phyloP scores from a whole-genome alignment of 2,888 invertebrate genomes.

The Tenthredo amoena region DNA sequence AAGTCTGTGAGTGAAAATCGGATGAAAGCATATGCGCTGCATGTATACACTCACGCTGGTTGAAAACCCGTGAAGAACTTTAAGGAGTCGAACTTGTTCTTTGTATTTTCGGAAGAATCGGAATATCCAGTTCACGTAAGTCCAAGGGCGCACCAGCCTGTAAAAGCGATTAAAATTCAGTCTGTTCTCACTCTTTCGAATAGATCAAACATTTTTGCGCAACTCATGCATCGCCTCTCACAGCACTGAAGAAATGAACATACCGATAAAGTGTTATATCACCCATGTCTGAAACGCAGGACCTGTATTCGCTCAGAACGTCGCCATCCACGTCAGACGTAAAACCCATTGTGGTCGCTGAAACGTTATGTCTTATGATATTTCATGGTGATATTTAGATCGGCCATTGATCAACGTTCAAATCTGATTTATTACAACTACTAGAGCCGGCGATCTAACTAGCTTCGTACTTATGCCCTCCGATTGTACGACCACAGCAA shows the following conservation, averaged over 20 bases:
- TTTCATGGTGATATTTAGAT: not conserved
- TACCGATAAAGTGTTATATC: constrained; percentile 69
- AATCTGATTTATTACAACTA: too few relatives aligned
- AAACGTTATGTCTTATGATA: constrained; percentile 59
- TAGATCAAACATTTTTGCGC: too few relatives aligned
- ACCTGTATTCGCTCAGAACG: constrained; percentile 80
- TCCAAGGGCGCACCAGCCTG: constrained; percentile 80
- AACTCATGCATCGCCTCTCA: too few relatives aligned
- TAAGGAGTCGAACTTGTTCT: constrained; percentile 78
- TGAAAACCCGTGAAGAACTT: constrained; percentile 80
- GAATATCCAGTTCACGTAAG: constrained; percentile 81
- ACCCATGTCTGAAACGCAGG: constrained; percentile 80
- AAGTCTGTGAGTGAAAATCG: not conserved
- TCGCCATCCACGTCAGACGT: constrained; percentile 79
- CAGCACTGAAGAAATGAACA: constrained; percentile 4
- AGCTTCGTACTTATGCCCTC: too few relatives aligned
- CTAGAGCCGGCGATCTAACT: too few relatives aligned
- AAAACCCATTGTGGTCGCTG: constrained; percentile 86
- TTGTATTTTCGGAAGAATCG: constrained; percentile 79
- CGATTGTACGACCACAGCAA: too few relatives aligned
- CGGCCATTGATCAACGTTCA: not conserved
- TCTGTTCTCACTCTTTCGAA: too few relatives aligned
- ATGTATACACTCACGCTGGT: constrained; percentile 73
- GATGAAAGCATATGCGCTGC: not conserved
- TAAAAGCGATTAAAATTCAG: not conserved